Percentiles rank a stretch among this genome's conserved stretches.
Evolutionary conservation across 2,113 vertebrate genomes (phyloP).

Genomic region (Chloroceryle aenea): DNA sequence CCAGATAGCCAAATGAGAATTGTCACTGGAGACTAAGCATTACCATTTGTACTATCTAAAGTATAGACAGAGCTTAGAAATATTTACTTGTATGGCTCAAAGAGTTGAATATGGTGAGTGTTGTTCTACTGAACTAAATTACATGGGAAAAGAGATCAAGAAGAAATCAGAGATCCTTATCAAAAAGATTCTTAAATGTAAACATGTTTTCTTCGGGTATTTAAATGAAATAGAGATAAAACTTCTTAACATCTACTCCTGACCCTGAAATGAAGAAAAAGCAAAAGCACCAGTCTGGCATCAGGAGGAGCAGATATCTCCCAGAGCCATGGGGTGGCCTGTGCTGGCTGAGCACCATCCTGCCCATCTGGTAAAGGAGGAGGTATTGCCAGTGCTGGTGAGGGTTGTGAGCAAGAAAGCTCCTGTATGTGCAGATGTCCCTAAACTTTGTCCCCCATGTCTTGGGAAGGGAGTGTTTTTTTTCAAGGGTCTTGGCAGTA

Average conservation of each 20-base stretch:
- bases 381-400: rapidly evolving
- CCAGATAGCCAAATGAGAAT: neutral
- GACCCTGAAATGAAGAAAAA: neutral
- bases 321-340: rapidly evolving
- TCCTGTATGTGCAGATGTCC: neutral
- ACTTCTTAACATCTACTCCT: neutral
- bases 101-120: neutral
- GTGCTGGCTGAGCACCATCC: neutral
- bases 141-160: neutral
- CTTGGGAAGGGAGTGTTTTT: neutral
- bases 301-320: neutral
- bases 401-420: neutral
- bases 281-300: neutral
- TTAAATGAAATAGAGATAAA: neutral
- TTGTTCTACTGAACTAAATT: neutral
- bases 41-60: neutral
- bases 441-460: neutral
- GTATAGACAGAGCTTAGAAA: neutral
- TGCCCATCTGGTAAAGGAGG: neutral
- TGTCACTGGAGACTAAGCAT: neutral
- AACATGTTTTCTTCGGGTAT: neutral
- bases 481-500: rapidly evolving
- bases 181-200: neutral
- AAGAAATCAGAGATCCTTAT: neutral
- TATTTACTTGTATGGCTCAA: neutral